These are phyloP conservation scores for Turritopsis rubra DNA, from an alignment of 30 jellyfish, hydroid and myxozoan species.

Conservation along the genomic window DNA sequence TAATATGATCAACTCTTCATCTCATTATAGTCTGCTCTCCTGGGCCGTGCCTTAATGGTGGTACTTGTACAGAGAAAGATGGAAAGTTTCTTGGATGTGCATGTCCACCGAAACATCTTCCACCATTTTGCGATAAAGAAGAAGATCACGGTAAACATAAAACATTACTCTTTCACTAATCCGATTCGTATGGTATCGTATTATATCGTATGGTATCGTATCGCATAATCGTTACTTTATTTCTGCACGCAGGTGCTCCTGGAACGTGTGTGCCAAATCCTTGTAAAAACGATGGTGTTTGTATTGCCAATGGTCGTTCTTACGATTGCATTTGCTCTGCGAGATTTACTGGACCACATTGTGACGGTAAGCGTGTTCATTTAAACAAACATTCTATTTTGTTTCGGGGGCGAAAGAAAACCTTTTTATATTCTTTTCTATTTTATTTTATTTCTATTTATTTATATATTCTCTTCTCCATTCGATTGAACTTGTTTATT, in stretches of 20 bases:
- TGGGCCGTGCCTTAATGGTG: slow-evolving; percentile 74
- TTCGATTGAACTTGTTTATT: too few species aligned
- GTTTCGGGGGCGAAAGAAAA: not conserved
- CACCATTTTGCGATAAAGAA: slow-evolving; percentile 44
- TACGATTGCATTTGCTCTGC: slow-evolving; percentile 69
- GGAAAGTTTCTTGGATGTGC: slow-evolving; percentile 61
- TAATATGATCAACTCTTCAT: not conserved
- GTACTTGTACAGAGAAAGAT: slow-evolving; percentile 62
- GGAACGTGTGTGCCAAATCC: slow-evolving; percentile 43
- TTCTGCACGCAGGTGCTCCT: not conserved
- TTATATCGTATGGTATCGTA: not conserved
- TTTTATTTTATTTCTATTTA: too few species aligned
- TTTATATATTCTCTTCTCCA: too few species aligned
- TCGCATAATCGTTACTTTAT: not conserved
- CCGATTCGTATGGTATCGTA: not conserved
- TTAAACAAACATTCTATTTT: not conserved
- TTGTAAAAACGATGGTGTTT: slow-evolving; percentile 31
- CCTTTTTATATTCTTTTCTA: not conserved
- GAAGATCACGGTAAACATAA: not conserved
- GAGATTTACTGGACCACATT: slow-evolving; percentile 85
- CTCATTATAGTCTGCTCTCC: slow-evolving; percentile 38
- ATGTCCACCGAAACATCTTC: slow-evolving; percentile 57
- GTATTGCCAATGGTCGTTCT: slow-evolving; percentile 30
- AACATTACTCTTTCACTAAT: not conserved
- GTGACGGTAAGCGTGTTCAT: slow-evolving; percentile 61